Evolutionary conservation across 2,888 invertebrate species (phyloP), one percentile per base, ranked within the genome.

Genomic region (Crioceris asparagi): DNA sequence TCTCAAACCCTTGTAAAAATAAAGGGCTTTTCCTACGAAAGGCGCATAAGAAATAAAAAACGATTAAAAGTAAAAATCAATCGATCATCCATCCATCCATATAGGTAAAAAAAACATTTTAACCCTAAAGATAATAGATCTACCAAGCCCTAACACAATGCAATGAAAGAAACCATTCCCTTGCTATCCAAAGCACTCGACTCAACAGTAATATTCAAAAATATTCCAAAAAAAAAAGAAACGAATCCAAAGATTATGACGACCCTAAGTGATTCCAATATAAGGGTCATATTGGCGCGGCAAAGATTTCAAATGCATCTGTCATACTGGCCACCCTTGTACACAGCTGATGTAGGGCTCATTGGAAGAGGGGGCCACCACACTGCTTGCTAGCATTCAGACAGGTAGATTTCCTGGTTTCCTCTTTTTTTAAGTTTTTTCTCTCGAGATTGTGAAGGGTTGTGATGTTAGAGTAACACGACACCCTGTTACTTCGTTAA

Each of bases 401-500:
- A 40, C 40, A 40, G 40, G 40, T 40, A 40, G 40, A 21, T 33
- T 11, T 12, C 31, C 11, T 38, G 33, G 32, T 36, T 36, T 36
- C 39, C 30, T 42, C 34, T 33, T 40, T 29, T 31, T 35, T 39
- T 45, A 41, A 43, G 39, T 33, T 19, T 34, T 31, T 43, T 41
- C 41, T 43, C 41, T 31, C 30, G 29, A 12, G 25, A 30, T 31
- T 17, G 37, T 45, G 30, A 47, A 45, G 47, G 47, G 47, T 47
- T 47, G 40, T 25, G 32, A 35, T 36, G 40, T n/a, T n/a, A n/a
- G n/a, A 40, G 47, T 41, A 47, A 47, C 43, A 43, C 39, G 47
- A 47, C 47, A 47, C 47, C 45, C 47, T 47, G 47, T 47, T 47
- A 47, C 41, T 41, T 45, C 46, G 42, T 52, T 55, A 55, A 55